Evolutionary conservation across 2,888 invertebrate species (phyloP).

Genomic region (Himalopsyche japonica): DNA sequence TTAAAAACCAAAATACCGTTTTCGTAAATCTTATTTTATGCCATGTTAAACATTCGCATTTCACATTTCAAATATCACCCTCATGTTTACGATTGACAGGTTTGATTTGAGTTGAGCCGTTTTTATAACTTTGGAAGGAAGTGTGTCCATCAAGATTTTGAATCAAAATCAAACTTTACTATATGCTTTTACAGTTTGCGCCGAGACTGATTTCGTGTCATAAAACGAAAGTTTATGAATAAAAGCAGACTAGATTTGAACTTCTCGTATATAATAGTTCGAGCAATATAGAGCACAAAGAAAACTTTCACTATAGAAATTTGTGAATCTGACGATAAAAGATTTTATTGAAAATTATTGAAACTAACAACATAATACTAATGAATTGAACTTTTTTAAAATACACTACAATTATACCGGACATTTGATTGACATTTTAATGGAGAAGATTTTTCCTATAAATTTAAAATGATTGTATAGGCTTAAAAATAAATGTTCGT

Average conservation of each 20-base stretch:
- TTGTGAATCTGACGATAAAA: too few species aligned
- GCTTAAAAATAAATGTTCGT: too few species aligned
- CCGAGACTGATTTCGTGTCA: not conserved
- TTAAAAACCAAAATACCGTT: not conserved
- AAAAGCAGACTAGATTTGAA: not conserved
- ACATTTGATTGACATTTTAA: too few species aligned
- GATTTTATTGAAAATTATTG: too few species aligned
- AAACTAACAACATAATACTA: too few species aligned
- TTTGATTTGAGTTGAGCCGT: not conserved
- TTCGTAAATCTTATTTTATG: not conserved
- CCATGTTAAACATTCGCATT: not conserved
- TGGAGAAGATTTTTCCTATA: too few species aligned
- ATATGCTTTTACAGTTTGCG: not conserved
- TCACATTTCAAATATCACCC: not conserved
- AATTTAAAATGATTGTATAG: too few species aligned
- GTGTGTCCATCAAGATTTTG: not conserved
- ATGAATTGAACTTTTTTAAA: too few species aligned
- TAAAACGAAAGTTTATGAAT: not conserved
- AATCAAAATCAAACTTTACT: not conserved
- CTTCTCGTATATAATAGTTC: not conserved
- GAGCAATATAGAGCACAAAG: too few species aligned
- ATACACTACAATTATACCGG: too few species aligned
- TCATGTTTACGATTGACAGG: not conserved
- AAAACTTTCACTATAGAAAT: too few species aligned
- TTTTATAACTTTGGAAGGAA: not conserved